Base-by-base conservation (phyloP, 2,113 vertebrate species). In the Dromiciops gliroides region DNA sequence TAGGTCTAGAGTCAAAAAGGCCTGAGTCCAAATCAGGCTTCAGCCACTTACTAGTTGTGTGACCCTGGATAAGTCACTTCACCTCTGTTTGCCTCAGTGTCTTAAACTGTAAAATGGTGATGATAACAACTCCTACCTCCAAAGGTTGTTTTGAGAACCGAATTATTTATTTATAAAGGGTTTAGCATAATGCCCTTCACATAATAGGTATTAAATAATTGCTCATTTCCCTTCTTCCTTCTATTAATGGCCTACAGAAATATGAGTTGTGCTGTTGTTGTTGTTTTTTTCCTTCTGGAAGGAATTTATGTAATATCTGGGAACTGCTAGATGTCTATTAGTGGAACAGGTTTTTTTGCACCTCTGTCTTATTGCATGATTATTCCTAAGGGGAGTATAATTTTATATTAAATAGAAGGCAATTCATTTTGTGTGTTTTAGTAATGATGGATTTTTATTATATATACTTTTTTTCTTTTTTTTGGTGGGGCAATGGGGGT, bases 271-370 rank as follows among this genome's bases (percentile, higher is more conserved):
- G n/a, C n/a, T n/a, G n/a, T n/a, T n/a, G n/a, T n/a, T n/a, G n/a
- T n/a, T 50, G 0, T 48, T 90, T 2, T 56, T 75, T 67, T 51
- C 16, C 94, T 92, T 95, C 93, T 88, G 26, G 37, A 93, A 52
- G 67, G 51, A 95, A 95, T 60, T 44, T 94, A 47, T 56, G 53
- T 92, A 96, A 93, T 95, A 97, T 96, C 92, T 97, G 95, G 83
- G 5, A 51, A 49, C 53, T 25, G 12, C 90, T 93, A 97, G 95
- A 75, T 96, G 92, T 25, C 50, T 90, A 95, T 95, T 89, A 95
- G 94, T 51, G 75, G 75, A 94, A 90, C 90, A 95, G 93, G 23
- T 90, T 95, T 96, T 51, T 75, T 89, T 94, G 24, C 89, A 89
- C 91, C 48, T 91, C 90, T 94, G 48, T 37, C 56, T 60, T 60